Base-by-base conservation (phyloP, 92 coral and sea anemone genomes). In the Epizoanthus stellaris region DNA sequence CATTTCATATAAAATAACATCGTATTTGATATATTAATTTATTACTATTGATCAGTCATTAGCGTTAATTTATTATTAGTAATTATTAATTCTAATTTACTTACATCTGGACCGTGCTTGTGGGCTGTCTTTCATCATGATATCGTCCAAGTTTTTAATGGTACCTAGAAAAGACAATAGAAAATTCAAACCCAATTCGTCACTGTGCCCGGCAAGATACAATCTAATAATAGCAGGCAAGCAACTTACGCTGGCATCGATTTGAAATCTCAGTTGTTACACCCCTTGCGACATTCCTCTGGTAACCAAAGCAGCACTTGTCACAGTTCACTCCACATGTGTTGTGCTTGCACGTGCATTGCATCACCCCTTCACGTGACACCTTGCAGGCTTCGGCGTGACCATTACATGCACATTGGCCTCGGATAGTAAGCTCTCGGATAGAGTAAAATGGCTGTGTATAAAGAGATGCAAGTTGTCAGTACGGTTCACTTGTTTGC, bases 321-420 rank as follows among this genome's bases (percentile, higher is more conserved):
- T 89, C 86, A 75, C 95, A 91, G 53, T 86, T 73, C 23, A 54
- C 67, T 5, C 95, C 95, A 58, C 95, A 92, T 3, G 95, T 92
- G 87, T 89, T 86, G 39, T 82, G 77, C 67, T 72, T 82, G 72
- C 95, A 92, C 10, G 34, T 84, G 79, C 95, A 92, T 42, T 82
- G 49, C 92, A 92, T 89, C 58, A 64, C 58, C 2, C 94, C 95
- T 38, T 67, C 65, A 30, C 72, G 88, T 70, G 95, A 85, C 62
- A 64, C 62, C 80, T 56, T 45, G 85, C 95, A 92, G 39, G 63
- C 71, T 21, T 81, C 80, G 17, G 92, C 92, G 70, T 92, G 92
- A 54, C 95, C 95, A 17, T 86, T 86, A 79, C 95, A 92, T 16
- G 47, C 38, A 63, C 95, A 92, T 17, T 67, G 90, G 67, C 88